Conservation (phyloP, 2,797 vertebrate species). For the Epinephelus awoara region DNA sequence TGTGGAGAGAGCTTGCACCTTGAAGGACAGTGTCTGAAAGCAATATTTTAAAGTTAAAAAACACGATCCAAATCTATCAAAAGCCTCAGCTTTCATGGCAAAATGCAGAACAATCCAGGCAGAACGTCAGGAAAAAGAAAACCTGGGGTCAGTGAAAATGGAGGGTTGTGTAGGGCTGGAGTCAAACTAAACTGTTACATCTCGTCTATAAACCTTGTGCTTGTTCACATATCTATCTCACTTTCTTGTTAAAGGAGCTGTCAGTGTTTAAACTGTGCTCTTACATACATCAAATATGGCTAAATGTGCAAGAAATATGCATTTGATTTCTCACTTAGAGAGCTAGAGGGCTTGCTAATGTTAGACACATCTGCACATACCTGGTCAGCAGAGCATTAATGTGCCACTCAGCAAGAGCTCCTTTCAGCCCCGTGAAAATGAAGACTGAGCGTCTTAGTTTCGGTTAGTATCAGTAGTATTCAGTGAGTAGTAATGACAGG, state of each 20-base stretch:
- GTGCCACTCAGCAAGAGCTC: constrained; percentile 40
- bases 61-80: not conserved
- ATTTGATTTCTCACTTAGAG: constrained; percentile 49
- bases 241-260: not conserved
- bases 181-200: not conserved
- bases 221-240: not conserved
- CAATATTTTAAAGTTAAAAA: not conserved
- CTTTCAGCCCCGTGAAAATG: constrained; percentile 37
- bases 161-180: not conserved
- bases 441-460: constrained; percentile 11
- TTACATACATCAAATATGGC: constrained; percentile 39
- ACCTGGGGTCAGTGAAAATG: not conserved
- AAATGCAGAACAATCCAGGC: constrained; percentile 1
- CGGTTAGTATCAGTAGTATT: constrained; percentile 7
- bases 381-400: constrained; percentile 38
- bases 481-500: not conserved
- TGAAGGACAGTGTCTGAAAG: not conserved
- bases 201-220: not conserved
- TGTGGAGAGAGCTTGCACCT: not conserved
- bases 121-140: not conserved
- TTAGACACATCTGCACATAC: constrained; percentile 39
- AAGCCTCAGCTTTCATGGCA: not conserved
- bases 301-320: constrained; percentile 32
- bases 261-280: constrained; percentile 8
- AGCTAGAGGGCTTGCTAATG: constrained; percentile 29